phyloP scores from a whole-genome alignment of 1,140 invertebrate genomes.

The Aphis craccivora region DNA sequence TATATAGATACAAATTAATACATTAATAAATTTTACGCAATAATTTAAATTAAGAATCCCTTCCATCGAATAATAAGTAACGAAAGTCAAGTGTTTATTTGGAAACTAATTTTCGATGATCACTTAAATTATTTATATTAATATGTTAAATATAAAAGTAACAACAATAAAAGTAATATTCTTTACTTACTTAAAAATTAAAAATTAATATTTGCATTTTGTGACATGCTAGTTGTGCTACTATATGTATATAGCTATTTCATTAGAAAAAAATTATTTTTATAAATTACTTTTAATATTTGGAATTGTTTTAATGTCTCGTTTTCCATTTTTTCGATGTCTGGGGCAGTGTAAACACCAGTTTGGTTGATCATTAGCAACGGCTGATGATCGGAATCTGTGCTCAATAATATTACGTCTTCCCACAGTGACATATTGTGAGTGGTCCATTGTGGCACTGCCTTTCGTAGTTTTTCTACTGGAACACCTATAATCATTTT shows the following conservation, averaged over 20 bases:
- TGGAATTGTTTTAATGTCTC: constrained; percentile 49
- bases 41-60: not conserved
- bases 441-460: constrained; percentile 26
- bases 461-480: not conserved
- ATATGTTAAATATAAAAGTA: not conserved
- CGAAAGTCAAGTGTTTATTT: not conserved
- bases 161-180: too few relatives aligned
- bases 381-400: constrained; percentile 5
- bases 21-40: not conserved
- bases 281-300: constrained; percentile 48
- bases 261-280: not conserved
- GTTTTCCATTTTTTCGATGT: constrained; percentile 57
- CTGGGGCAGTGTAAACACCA: not conserved
- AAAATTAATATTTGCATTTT: not conserved
- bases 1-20: not conserved
- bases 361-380: constrained; percentile 39
- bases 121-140: too few relatives aligned
- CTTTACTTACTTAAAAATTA: not conserved
- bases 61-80: not conserved
- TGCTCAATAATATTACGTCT: constrained; percentile 30
- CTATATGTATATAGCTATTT: not conserved
- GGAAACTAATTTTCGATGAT: not conserved
- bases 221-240: not conserved
- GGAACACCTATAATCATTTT: constrained; percentile 31
- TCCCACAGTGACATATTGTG: constrained; percentile 42